Percentiles rank a stretch among this genome's conserved stretches.
These are phyloP conservation scores for Branchinecta lynchi DNA, from an alignment of 1,140 invertebrate genomes.

Conservation along the genomic window DNA sequence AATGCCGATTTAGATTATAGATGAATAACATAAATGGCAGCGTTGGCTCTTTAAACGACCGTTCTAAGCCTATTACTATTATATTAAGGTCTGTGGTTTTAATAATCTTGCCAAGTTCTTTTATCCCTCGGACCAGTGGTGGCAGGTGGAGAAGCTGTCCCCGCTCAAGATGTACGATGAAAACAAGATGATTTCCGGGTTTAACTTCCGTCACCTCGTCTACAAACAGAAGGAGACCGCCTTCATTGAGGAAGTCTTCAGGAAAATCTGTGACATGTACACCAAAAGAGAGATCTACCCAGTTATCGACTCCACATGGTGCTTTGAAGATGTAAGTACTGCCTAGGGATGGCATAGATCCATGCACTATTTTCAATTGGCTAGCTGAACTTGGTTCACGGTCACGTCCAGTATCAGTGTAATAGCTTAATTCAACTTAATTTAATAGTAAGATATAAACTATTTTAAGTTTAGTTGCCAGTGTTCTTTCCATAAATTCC, in stretches of 20 bases:
- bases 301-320: conserved; percentile 65
- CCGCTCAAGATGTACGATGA: conserved; percentile 76
- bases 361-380: too few species aligned
- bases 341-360: too few species aligned
- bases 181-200: conserved; percentile 63
- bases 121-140: conserved; percentile 43
- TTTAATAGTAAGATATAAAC: too few species aligned
- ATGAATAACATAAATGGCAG: neutral
- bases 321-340: conserved; percentile 58
- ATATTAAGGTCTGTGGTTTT: neutral
- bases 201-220: conserved; percentile 66
- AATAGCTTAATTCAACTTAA: too few species aligned
- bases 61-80: too few species aligned
- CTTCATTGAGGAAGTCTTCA: conserved; percentile 48
- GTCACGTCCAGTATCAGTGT: too few species aligned
- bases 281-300: conserved; percentile 59
- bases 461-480: too few species aligned
- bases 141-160: conserved; percentile 76
- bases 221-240: conserved; percentile 58
- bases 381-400: too few species aligned
- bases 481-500: too few species aligned
- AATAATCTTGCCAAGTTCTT: conserved; percentile 18
- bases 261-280: conserved; percentile 57
- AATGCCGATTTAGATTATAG: neutral
- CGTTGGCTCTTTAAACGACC: too few species aligned